Evolutionary conservation across 1,140 invertebrate genomes (phyloP), one percentile per base, ranked within the genome.

Genomic region (Drosophila micromelanica): DNA sequence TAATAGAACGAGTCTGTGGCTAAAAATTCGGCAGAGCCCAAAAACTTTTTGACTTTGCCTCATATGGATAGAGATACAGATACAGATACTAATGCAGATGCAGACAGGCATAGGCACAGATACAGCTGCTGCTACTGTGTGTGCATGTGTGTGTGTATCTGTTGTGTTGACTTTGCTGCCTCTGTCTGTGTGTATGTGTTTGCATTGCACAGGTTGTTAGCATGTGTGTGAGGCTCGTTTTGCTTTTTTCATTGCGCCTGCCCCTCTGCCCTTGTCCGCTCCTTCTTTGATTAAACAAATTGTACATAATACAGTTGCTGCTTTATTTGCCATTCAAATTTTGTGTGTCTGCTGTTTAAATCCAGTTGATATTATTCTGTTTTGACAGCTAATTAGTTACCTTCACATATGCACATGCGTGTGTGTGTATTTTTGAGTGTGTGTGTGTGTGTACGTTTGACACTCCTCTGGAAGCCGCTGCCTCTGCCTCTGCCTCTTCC

Each of bases 331-430:
- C 46, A 59, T 62, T 61, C 46, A 69, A 68, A 60, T 69, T 59
- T 70, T 52, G 42, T 67, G 35, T 32, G 52, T 69, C 43, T 64
- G 59, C 63, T 64, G 52, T 73, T 73, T 64, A 62, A 69, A 63
- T 64, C 60, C 76, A 49, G 71, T 80, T 74, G 80, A 90, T 80
- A 85, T 77, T 80, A 72, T 90, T 60, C 76, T 78, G 70, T 90
- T 90, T 84, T 89, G 85, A 90, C 84, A 89, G 85, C 84, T 89
- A 89, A 89, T 89, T 89, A 89, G 85, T 84, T 78, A 59, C 79
- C 51, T 80, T 76, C 71, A 73, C 65, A 64, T 76, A 68, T 65
- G 62, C 37, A 45, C 17, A 13, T 15, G n/a, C 6, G 8, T 52
- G 37, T 30, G 13, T 15, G 8, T 12, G 56, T 45, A 23, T 46